Percentiles rank a stretch among this genome's conserved stretches.
Evolutionary conservation across 2,888 invertebrate species (phyloP).

Genomic region (Augiades crinisus): DNA sequence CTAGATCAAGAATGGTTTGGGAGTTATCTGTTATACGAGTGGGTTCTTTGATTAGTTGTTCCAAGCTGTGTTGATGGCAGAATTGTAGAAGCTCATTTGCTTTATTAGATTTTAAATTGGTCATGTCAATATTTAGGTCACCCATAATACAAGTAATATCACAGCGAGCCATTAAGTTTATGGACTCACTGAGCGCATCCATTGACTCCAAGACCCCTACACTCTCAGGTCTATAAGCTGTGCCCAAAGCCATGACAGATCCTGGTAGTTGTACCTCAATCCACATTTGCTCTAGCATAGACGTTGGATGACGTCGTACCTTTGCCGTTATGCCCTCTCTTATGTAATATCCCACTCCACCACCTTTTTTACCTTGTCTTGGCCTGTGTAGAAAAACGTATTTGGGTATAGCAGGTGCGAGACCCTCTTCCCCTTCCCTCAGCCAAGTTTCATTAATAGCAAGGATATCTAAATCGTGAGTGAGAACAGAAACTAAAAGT

Average conservation of each 20-base stretch:
- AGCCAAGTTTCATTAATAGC: too few species aligned
- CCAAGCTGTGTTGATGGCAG: conserved; percentile 18
- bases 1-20: conserved; percentile 25
- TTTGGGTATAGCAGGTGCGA: background rate
- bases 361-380: conserved; percentile 5
- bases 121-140: conserved; percentile 3
- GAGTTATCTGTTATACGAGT: conserved; percentile 26
- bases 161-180: background rate
- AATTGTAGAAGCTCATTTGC: conserved; percentile 14
- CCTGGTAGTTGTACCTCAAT: background rate
- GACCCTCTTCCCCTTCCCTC: background rate
- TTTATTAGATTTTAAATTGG: background rate
- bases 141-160: background rate
- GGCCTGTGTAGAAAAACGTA: conserved; percentile 8
- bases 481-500: too few species aligned
- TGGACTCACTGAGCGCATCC: background rate
- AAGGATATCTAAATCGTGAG: too few species aligned
- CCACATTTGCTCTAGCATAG: background rate
- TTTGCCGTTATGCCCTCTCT: conserved; percentile 1
- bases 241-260: background rate
- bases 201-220: background rate
- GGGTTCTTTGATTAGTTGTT: conserved; percentile 26
- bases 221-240: background rate
- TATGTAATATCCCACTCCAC: conserved; percentile 4
- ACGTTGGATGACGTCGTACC: background rate